Evolutionary conservation across 2,797 vertebrate genomes (phyloP).

Genomic region (Eremophila alpestris): DNA sequence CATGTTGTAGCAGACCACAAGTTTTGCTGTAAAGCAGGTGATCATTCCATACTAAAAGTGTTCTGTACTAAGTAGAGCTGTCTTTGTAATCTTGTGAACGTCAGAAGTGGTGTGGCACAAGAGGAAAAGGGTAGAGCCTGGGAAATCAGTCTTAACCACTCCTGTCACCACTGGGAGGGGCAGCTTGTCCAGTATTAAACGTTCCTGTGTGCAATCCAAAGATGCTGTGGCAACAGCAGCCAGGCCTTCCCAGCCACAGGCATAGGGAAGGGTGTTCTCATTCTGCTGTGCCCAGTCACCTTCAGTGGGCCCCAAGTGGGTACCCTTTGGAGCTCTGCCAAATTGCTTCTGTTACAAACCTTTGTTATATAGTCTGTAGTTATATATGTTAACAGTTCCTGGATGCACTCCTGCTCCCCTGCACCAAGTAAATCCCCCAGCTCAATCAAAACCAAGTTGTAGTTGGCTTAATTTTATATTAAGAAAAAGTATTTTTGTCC

Average conservation of each 20-base stretch:
- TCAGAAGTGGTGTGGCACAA: neutral
- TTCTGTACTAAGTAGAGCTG: fast-evolving
- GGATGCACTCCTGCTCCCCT: neutral
- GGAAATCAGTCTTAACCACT: neutral
- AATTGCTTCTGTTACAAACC: neutral
- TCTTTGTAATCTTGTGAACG: fast-evolving
- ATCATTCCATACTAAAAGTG: fast-evolving
- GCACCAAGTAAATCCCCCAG: neutral
- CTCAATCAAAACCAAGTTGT: neutral
- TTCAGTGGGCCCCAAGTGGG: neutral
- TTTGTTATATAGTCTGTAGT: neutral
- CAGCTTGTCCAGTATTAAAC: neutral
- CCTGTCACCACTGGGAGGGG: neutral
- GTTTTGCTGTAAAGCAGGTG: neutral
- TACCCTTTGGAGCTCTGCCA: neutral
- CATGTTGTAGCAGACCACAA: fast-evolving
- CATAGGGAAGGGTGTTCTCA: neutral
- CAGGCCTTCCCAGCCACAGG: neutral
- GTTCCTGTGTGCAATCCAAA: neutral
- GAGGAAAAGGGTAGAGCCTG: neutral
- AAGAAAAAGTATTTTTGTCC: neutral
- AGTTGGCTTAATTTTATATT: neutral
- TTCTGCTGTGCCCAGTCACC: neutral
- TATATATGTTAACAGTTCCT: neutral
- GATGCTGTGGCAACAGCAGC: neutral